Evolutionary conservation across 1,140 invertebrate genomes (phyloP).

Genomic region (Pogonomyrmex barbatus): DNA sequence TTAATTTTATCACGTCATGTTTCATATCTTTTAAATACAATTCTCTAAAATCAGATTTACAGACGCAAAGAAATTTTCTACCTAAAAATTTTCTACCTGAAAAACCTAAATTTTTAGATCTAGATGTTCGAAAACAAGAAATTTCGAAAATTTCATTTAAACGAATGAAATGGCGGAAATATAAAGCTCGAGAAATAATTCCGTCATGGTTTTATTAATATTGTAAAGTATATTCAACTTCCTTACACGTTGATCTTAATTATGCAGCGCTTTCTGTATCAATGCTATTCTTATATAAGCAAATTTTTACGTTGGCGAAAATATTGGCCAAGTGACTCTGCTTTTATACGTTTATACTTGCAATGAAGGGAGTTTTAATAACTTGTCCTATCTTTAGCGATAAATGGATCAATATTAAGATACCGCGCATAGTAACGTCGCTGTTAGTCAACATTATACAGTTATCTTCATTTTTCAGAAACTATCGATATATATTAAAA

Average conservation of each 20-base stretch:
- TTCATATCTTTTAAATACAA: not conserved
- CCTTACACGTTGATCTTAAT: constrained; percentile 24
- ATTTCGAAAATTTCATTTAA: not conserved
- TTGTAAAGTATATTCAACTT: constrained; percentile 1
- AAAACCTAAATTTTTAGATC: too few relatives aligned
- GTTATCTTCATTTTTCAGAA: not conserved
- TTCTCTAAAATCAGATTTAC: not conserved
- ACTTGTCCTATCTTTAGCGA: not conserved
- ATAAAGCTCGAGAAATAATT: constrained; percentile 11
- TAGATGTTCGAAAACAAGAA: not conserved
- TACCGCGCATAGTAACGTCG: not conserved
- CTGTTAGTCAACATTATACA: not conserved
- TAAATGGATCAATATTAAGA: constrained; percentile 35
- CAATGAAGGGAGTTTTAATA: constrained; percentile 6
- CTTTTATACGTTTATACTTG: constrained; percentile 26
- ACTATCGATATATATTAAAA: not conserved
- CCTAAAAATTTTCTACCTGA: not conserved
- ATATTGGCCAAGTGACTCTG: constrained; percentile 22
- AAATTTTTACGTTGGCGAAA: constrained; percentile 20
- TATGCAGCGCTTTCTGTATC: not conserved
- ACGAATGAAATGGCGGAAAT: not conserved
- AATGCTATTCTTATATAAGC: not conserved
- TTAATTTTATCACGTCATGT: not conserved
- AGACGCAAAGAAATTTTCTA: not conserved
- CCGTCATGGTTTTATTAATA: not conserved